phyloP scores from a whole-genome alignment of 92 coral and sea anemone species.

The Pocillopora grandis region DNA sequence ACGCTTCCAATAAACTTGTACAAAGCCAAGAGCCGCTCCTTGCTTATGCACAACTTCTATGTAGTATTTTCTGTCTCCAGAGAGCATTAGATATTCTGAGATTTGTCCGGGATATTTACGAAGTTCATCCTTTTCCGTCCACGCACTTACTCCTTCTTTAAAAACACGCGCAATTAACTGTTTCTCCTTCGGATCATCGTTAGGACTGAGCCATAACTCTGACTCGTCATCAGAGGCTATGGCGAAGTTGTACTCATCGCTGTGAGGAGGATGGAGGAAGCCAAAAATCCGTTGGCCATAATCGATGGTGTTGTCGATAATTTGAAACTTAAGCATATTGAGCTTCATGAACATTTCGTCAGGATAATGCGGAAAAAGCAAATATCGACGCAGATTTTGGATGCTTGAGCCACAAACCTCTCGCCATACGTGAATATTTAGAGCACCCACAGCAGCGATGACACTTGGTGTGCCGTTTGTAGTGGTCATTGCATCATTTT shows the following conservation, averaged over 20 bases:
- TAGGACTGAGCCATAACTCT: conserved; percentile 19
- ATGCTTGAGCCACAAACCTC: background rate
- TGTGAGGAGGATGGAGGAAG: background rate
- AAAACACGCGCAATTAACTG: conserved; percentile 1
- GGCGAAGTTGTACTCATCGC: background rate
- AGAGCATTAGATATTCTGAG: background rate
- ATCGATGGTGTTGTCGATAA: background rate
- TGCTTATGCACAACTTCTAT: conserved; percentile 8
- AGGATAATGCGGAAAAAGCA: background rate
- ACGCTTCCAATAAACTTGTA: conserved; percentile 3
- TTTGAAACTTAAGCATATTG: background rate
- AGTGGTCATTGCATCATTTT: too few species aligned
- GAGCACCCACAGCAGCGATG: background rate
- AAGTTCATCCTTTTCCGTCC: background rate
- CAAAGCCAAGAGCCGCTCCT: background rate
- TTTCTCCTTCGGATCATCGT: background rate
- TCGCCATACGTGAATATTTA: background rate
- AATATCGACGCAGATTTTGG: background rate
- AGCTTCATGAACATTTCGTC: background rate
- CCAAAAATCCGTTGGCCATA: conserved; percentile 6
- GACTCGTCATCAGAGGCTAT: conserved; percentile 17
- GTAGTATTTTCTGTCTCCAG: background rate
- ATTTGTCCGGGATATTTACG: conserved; percentile 5
- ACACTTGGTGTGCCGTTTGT: too few species aligned
- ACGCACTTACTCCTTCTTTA: background rate